These are phyloP conservation scores for Dryocosmus kuriphilus DNA, from an alignment of 2,888 invertebrate species.

Conservation along the genomic window DNA sequence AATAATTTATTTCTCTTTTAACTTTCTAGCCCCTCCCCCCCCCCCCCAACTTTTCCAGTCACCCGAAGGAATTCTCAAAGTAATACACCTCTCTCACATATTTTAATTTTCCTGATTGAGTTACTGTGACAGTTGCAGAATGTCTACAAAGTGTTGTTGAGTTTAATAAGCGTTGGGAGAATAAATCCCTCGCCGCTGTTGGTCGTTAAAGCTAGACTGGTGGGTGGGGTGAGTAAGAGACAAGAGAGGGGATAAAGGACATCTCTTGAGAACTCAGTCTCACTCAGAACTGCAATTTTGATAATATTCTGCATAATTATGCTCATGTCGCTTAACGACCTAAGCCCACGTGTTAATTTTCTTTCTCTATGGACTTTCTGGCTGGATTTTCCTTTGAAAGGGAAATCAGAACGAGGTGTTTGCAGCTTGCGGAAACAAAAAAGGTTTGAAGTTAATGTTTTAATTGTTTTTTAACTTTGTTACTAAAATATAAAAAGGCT, in stretches of 20 bases:
- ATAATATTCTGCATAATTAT: not conserved
- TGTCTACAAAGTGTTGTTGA: not conserved
- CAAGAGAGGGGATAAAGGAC: not conserved
- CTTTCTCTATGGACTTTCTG: not conserved
- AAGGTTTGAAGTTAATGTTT: too few relatives aligned
- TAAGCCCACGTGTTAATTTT: not conserved
- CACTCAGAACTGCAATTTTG: not conserved
- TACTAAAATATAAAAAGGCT: too few relatives aligned
- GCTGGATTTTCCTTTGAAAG: not conserved
- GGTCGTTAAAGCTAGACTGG: not conserved
- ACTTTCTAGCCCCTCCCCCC: too few relatives aligned
- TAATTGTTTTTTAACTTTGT: too few relatives aligned
- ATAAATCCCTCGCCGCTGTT: not conserved
- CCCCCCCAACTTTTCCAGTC: too few relatives aligned
- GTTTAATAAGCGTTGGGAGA: not conserved
- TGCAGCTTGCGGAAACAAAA: not conserved
- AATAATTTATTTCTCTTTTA: too few relatives aligned
- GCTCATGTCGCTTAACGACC: not conserved
- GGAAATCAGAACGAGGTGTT: not conserved
- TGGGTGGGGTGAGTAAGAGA: not conserved
- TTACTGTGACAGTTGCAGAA: not conserved
- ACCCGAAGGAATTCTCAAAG: not conserved
- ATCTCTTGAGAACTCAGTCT: not conserved
- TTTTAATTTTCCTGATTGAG: not conserved
- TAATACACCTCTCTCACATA: not conserved